These are phyloP conservation scores for Scaptomyza cyrtandrae DNA, from an alignment of 2,888 invertebrate species.

Conservation along the genomic window DNA sequence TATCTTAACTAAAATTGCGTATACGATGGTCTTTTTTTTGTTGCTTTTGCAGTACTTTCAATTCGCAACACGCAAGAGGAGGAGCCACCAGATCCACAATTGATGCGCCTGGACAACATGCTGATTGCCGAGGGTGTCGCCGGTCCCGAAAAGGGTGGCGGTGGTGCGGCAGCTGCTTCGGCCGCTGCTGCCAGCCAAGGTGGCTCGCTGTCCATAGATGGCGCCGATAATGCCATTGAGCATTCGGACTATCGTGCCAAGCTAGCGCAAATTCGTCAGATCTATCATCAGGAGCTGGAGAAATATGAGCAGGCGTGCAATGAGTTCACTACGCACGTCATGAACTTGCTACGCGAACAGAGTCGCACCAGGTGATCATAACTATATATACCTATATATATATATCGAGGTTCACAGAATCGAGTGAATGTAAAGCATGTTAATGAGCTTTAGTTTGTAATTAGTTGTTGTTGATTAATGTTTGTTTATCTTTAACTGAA, in stretches of 20 bases:
- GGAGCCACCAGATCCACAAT: constrained; percentile 98
- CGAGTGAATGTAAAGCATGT: no score
- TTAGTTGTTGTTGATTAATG: no score
- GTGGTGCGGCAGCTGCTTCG: constrained; percentile 94
- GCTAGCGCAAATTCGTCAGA: constrained; percentile 98
- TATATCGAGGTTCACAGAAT: no score
- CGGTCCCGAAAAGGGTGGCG: constrained; percentile 96
- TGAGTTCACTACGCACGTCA: constrained; percentile 99
- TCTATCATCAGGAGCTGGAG: constrained; percentile 99
- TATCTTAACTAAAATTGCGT: background rate
- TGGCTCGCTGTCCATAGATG: constrained; percentile 84
- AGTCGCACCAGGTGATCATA: constrained; percentile 90
- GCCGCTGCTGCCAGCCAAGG: constrained; percentile 94
- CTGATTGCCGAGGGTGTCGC: constrained; percentile 98
- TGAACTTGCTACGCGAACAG: constrained; percentile 98
- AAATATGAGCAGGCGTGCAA: constrained; percentile 99
- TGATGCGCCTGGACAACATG: constrained; percentile 99
- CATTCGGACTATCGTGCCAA: constrained; percentile 99
- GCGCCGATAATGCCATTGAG: constrained; percentile 97
- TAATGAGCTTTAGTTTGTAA: no score
- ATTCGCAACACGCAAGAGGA: constrained; percentile 98
- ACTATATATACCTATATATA: no score
- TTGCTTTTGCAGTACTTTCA: constrained; percentile 89
- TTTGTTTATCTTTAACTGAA: no score
- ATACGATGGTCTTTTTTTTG: background rate